Base-by-base conservation (phyloP, 1,140 invertebrate species). In the Temnothorax nylanderi region DNA sequence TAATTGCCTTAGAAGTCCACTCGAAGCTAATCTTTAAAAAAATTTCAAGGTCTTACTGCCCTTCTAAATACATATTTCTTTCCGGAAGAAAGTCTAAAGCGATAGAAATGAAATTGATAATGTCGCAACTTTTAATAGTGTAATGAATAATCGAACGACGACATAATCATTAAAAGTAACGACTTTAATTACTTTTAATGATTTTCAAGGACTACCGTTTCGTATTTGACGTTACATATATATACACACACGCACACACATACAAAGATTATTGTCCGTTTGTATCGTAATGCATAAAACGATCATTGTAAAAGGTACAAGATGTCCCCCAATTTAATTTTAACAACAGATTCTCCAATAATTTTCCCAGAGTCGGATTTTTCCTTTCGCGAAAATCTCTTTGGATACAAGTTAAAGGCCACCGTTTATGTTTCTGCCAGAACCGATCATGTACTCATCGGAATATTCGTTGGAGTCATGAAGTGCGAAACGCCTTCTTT, bases 161-260 rank as follows among this genome's bases (percentile, higher is more conserved):
- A 16, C 26, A 32, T 69, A 32, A 69, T 69, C 41, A 69, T 67
- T 47, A 69, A 69, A 69, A 47, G 41, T 69, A 69, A 13, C 34
- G 26, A 26, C 1, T 26, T 26, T 26, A 26, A 58, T 75, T 75
- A 58, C 21, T 16, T 75, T 75, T 60, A 75, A 75, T 21, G 18
- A 41, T 34, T 8, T 71, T 16, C 16, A 71, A 71, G 18, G 4
- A 54, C 18, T 54, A 32, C 21, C 26, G 16, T 54, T 47, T 54
- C 4, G 16, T 34, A 54, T 18, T 72, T 51, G 18, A 72, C 18
- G 13, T 54, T 34, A 21, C 1, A 18, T 26, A 34, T 41, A 75
- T 10, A 32, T 41, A 69, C 21, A 32, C 65, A n/a, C 64, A 49
- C 41, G 10, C 56, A 69, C 65, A 69, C 21, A 49, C 13, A 21